Base-by-base conservation (phyloP, 2,797 vertebrate species). In the Acanthurus tractus region DNA sequence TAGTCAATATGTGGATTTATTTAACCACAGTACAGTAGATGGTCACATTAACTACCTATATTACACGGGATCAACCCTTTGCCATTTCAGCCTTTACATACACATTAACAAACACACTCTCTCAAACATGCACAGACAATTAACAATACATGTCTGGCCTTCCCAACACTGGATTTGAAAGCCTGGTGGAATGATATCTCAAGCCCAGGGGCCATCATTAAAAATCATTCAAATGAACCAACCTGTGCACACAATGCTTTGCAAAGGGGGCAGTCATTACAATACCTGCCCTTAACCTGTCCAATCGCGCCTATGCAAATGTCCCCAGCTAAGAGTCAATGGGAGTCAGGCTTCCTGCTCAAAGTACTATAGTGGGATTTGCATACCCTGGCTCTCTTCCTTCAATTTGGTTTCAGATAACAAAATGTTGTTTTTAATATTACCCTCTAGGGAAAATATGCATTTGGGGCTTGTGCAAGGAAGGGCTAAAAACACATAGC, bases 291-390 rank as follows among this genome's bases (percentile, higher is more conserved):
- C 82, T 89, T 90, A 90, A 94, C 91, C 87, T 93, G 88, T 88
- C 87, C 92, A 93, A 91, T 94, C 90, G 85, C 25, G 74, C 86
- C 85, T 82, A 94, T 94, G 93, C 93, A 94, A 95, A 95, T 94
- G 49, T 79, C 48, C 78, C 46, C 36, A 81, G 81, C 81, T 74
- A 68, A 82, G 64, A 90, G 70, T 93, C 86, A 92, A 91, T 89
- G 78, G 88, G 74, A 85, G 71, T 73, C 66, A 59, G 84, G 78
- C 89, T 88, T 91, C 84, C 79, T 88, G 79, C 81, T 85, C 62
- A 67, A 70, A 73, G 86, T 76, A 86, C 79, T 86, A 82, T 49
- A 18, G 50, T 42, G 15, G 38, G 15, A 90, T 94, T 94, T 94
- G 90, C 94, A 94, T 94, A 88, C 64, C 61, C 80, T 83, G 79